phyloP scores from a whole-genome alignment of 2,113 vertebrate species.

The Psophia crepitans region DNA sequence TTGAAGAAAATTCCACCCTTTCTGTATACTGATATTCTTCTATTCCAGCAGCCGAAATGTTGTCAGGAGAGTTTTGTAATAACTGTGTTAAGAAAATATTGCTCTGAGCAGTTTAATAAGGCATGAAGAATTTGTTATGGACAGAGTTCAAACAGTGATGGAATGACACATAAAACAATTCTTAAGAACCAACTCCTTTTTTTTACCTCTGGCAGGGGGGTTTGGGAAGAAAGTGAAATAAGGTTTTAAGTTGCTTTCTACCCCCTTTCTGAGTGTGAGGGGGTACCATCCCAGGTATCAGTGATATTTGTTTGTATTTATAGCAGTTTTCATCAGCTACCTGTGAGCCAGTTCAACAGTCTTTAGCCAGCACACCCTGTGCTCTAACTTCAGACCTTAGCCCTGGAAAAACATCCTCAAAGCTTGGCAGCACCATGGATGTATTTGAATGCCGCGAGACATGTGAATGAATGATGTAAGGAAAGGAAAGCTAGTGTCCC shows the following conservation, averaged over 20 bases:
- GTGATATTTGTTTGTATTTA: neutral
- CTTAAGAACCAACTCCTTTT: neutral
- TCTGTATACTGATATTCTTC: neutral
- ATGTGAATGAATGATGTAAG: neutral
- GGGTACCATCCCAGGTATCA: neutral
- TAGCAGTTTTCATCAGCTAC: neutral
- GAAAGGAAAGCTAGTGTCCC: neutral
- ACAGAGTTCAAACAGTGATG: neutral
- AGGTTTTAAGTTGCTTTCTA: neutral
- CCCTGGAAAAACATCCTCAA: neutral
- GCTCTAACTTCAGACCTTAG: neutral
- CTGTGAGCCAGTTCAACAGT: neutral
- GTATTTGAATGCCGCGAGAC: neutral
- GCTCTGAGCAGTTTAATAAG: neutral
- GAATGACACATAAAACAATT: neutral
- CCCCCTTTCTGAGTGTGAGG: neutral
- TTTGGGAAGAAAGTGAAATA: neutral
- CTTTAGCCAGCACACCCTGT: neutral
- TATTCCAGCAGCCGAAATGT: neutral
- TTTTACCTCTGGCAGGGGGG: neutral
- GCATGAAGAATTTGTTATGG: neutral
- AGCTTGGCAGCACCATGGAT: neutral
- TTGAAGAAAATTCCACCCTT: neutral
- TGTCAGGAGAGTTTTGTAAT: neutral
- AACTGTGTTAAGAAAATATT: neutral